These are phyloP conservation scores for Cataglyphis cursor DNA, from an alignment of 2,888 invertebrate species.

Conservation along the genomic window DNA sequence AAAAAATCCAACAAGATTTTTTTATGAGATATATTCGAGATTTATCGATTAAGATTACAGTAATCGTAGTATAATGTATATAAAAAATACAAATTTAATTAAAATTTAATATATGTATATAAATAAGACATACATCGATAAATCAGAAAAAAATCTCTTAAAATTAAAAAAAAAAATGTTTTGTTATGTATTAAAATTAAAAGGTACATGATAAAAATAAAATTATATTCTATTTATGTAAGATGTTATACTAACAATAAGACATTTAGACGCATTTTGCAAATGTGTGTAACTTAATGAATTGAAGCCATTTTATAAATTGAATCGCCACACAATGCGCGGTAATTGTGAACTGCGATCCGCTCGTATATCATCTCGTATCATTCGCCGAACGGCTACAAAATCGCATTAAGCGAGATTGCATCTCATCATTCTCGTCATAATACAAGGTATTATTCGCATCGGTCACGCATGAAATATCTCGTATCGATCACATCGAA, in stretches of 20 bases:
- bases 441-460: conserved; percentile 24
- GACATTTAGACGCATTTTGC: neutral
- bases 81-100: neutral
- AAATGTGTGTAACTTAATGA: neutral
- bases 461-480: neutral
- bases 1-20: neutral
- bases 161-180: neutral
- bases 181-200: neutral
- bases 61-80: neutral
- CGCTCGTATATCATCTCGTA: conserved; percentile 2
- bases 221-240: neutral
- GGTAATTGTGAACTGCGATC: conserved; percentile 15
- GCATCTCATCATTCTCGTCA: neutral
- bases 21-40: neutral
- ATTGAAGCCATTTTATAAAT: neutral
- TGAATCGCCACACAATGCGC: conserved; percentile 9
- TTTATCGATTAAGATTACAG: neutral
- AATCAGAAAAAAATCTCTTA: neutral
- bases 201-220: neutral
- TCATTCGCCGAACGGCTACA: neutral
- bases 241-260: neutral
- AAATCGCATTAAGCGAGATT: conserved; percentile 41
- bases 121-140: neutral
- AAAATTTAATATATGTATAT: neutral
- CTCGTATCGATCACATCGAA: conserved; percentile 19